Conservation (phyloP, 1,140 invertebrate genomes). For the Drosophila arawakana region DNA sequence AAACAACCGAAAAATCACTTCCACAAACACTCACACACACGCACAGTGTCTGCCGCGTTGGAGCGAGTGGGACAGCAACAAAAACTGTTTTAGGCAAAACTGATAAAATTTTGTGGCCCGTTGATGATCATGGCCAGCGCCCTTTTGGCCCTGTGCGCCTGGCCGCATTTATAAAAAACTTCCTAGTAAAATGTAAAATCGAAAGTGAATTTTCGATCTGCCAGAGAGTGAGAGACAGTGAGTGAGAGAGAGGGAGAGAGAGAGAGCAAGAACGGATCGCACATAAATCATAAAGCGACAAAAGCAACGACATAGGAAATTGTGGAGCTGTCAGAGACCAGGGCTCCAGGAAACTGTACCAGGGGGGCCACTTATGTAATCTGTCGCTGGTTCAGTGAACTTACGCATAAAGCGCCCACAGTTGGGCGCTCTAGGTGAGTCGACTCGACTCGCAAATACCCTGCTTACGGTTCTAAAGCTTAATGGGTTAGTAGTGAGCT, state of each 20-base stretch:
- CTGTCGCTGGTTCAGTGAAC: conserved; percentile 48
- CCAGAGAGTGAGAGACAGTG: neutral
- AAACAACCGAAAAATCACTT: conserved; percentile 10
- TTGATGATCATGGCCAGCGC: conserved; percentile 22
- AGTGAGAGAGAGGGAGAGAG: neutral
- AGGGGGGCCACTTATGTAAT: conserved; percentile 21
- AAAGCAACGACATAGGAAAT: conserved; percentile 63
- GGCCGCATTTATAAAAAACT: conserved; percentile 76
- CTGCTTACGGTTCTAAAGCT: neutral
- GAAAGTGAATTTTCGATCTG: conserved; percentile 62
- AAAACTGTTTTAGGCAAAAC: neutral
- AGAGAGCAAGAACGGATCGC: neutral
- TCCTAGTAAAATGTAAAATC: conserved; percentile 78
- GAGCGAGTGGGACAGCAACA: conserved; percentile 26
- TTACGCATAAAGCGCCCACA: conserved; percentile 3
- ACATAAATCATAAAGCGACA: conserved; percentile 70
- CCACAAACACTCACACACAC: neutral
- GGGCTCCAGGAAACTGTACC: conserved; percentile 54
- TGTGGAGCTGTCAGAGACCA: conserved; percentile 51
- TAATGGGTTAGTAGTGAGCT: neutral
- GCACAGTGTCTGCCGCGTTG: neutral
- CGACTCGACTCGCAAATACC: conserved; percentile 10
- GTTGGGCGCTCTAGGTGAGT: conserved; percentile 8
- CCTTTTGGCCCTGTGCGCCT: conserved; percentile 61
- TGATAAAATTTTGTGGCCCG: conserved; percentile 24